Evolutionary conservation across 2,113 vertebrate species (phyloP).

Genomic region (Ardeotis arabs): DNA sequence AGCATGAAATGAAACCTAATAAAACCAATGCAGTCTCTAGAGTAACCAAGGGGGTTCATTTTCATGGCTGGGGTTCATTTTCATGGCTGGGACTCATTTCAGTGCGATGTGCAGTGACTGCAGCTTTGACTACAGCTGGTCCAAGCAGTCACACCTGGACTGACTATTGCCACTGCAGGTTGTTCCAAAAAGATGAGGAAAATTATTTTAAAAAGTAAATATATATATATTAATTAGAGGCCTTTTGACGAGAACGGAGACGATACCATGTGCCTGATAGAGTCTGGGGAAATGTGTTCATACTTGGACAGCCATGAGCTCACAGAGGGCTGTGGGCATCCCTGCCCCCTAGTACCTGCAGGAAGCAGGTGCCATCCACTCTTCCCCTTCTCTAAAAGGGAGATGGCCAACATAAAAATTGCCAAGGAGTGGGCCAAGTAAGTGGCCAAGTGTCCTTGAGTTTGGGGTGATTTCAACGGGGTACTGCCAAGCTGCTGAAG

Average conservation of each 20-base stretch:
- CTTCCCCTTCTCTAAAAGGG: neutral
- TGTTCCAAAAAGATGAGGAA: no score
- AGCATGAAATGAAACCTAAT: neutral
- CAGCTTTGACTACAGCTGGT: neutral
- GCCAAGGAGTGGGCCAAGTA: neutral
- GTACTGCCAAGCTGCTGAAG: neutral
- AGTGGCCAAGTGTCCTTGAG: neutral
- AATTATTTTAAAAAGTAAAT: no score
- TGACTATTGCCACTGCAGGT: no score
- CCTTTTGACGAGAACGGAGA: neutral
- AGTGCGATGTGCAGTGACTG: neutral
- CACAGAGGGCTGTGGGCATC: neutral
- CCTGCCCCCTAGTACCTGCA: neutral
- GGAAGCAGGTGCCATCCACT: neutral
- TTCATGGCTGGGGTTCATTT: neutral
- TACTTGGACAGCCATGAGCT: neutral
- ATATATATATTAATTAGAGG: neutral
- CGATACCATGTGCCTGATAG: neutral
- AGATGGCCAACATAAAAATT: neutral
- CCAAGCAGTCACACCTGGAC: no score
- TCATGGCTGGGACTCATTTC: neutral
- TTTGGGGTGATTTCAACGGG: neutral
- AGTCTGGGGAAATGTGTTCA: neutral
- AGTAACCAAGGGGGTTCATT: neutral
- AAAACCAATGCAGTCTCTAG: neutral